Evolutionary conservation across 2,113 vertebrate genomes (phyloP).

Genomic region (Brachyhypopomus occidentalis): DNA sequence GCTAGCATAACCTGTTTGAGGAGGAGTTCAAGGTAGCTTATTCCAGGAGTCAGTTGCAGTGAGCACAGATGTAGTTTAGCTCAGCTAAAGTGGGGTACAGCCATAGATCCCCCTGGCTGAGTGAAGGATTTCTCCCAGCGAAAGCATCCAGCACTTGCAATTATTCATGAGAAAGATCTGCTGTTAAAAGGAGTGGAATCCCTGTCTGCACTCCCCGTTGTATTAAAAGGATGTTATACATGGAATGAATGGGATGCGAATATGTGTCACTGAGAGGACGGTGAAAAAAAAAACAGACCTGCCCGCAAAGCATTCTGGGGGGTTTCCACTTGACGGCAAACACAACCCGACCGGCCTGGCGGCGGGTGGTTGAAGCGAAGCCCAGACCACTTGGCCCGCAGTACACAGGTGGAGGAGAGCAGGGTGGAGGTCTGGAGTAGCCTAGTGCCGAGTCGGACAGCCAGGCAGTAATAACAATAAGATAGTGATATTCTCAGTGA

Average conservation of each 20-base stretch:
- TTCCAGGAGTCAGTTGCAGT: neutral
- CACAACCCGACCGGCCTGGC: neutral
- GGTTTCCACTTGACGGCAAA: neutral
- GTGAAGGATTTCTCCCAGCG: neutral
- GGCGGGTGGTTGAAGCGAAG: neutral
- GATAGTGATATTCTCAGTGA: neutral
- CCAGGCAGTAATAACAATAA: neutral
- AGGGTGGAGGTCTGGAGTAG: neutral
- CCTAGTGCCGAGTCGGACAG: neutral
- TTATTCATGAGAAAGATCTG: constrained; percentile 19
- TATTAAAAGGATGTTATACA: constrained; percentile 17
- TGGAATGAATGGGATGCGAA: neutral
- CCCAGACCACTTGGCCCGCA: neutral
- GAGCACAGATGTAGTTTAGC: constrained; percentile 3
- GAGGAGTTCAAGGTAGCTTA: neutral
- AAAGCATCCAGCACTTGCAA: neutral
- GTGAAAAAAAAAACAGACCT: no score
- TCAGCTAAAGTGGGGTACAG: neutral
- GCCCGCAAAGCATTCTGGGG: neutral
- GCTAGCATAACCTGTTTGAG: no score
- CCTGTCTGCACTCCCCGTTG: neutral
- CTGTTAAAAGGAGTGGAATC: constrained; percentile 1
- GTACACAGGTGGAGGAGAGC: neutral
- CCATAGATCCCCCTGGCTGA: neutral
- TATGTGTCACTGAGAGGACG: neutral